These are phyloP conservation scores for Abscondita cerata DNA, from an alignment of 2,888 invertebrate species.

Conservation along the genomic window DNA sequence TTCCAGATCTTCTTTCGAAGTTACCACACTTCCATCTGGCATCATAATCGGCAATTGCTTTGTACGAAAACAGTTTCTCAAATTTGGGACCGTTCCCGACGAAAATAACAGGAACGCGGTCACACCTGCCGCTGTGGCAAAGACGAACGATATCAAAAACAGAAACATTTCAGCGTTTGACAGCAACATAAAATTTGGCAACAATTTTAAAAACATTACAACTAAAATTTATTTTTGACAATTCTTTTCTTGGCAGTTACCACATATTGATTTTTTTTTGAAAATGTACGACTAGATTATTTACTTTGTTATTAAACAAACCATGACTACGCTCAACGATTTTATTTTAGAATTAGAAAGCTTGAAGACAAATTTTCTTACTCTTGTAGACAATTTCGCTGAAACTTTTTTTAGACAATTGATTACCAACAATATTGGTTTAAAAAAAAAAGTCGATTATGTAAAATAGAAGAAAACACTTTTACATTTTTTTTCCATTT, in stretches of 20 bases:
- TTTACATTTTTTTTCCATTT: too few species aligned
- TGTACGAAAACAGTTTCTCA: constrained; percentile 19
- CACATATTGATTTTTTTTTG: background rate
- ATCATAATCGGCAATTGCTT: background rate
- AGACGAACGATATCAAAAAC: constrained; percentile 42
- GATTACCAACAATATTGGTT: too few species aligned
- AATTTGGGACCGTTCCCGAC: constrained; percentile 45
- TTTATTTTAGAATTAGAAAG: too few species aligned
- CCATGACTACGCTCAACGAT: too few species aligned
- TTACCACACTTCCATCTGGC: background rate
- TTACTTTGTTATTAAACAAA: too few species aligned
- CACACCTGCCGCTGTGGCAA: constrained; percentile 47
- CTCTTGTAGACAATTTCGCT: too few species aligned
- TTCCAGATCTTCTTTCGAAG: background rate
- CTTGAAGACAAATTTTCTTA: too few species aligned
- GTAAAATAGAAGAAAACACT: too few species aligned
- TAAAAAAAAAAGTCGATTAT: too few species aligned
- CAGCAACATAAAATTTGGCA: constrained; percentile 14
- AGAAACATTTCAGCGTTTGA: constrained; percentile 23
- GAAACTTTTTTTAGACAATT: too few species aligned
- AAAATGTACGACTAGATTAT: background rate
- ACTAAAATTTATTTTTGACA: constrained; percentile 2
- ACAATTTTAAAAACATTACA: background rate
- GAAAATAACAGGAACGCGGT: constrained; percentile 48
- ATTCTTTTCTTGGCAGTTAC: background rate